A percentile compares a stretch with the other conserved stretches of the same genome.
Evolutionary conservation across 2,113 vertebrate species (phyloP).

Genomic region (Tringa solitaria): DNA sequence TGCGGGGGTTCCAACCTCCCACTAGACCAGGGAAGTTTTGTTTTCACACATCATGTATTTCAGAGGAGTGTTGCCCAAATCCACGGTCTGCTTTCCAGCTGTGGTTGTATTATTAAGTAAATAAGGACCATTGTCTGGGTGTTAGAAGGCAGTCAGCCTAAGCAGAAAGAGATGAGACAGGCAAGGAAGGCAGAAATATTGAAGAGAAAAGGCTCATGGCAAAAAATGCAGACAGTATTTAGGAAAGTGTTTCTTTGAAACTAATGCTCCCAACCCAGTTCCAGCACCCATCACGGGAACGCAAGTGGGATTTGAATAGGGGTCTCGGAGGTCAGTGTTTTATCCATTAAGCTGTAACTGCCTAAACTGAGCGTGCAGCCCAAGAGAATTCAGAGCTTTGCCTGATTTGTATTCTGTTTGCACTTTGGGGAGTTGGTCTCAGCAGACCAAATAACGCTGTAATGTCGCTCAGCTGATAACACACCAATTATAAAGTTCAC

Average conservation of each 20-base stretch:
- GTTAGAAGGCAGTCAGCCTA: not conserved
- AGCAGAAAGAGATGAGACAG: slow-evolving; percentile 19
- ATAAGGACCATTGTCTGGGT: not conserved
- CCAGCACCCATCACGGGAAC: not conserved
- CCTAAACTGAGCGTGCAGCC: not conserved
- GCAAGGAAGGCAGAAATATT: not conserved
- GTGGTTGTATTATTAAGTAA: not conserved
- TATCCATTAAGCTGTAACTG: not conserved
- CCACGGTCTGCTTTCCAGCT: not conserved
- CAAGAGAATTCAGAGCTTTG: not conserved
- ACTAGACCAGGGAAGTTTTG: not conserved
- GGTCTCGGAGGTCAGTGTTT: not conserved
- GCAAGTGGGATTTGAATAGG: not conserved
- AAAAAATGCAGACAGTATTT: not conserved
- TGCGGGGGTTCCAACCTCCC: not conserved
- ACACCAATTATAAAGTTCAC: not conserved
- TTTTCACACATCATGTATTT: not conserved
- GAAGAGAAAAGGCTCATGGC: not conserved
- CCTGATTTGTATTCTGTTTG: slow-evolving; percentile 16
- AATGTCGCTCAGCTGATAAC: not conserved
- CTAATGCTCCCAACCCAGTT: not conserved
- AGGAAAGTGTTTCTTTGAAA: not conserved
- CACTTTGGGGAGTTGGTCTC: not conserved
- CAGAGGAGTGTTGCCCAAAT: not conserved
- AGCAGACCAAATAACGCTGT: not conserved